These are phyloP conservation scores for Hermaeophaga mercurialis DNA, from an alignment of 2,888 invertebrate species.

Conservation along the genomic window DNA sequence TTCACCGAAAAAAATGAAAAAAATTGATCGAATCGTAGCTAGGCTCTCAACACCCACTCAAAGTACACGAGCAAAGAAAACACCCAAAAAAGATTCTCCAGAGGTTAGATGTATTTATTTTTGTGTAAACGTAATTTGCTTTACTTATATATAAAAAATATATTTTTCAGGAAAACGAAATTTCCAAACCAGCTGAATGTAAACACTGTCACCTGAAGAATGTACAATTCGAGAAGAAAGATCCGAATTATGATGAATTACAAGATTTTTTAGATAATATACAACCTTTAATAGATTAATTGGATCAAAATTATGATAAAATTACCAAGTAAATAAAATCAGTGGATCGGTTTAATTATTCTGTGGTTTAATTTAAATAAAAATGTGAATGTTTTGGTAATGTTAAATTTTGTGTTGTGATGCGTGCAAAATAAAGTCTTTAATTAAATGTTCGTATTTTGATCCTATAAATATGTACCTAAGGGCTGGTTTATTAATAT, in stretches of 20 bases:
- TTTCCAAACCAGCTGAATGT: neutral
- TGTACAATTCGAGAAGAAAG: neutral
- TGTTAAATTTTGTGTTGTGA: no score
- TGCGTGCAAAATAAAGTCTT: no score
- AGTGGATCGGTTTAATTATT: no score
- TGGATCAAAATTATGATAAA: neutral
- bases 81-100: conserved; percentile 3
- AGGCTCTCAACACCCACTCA: conserved; percentile 32
- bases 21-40: conserved; percentile 17
- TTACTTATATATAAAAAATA: no score
- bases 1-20: conserved; percentile 7
- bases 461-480: no score
- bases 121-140: no score
- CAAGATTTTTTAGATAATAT: conserved; percentile 11
- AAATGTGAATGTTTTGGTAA: no score
- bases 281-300: neutral
- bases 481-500: no score
- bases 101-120: neutral
- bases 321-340: no score
- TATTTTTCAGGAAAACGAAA: no score
- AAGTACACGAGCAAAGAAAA: conserved; percentile 13
- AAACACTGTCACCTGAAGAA: conserved; percentile 4
- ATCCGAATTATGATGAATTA: conserved; percentile 6
- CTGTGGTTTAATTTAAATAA: no score
- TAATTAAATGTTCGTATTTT: no score